These are phyloP conservation scores for Paratilapia polleni DNA, from an alignment of 2,113 vertebrate species.

Conservation along the genomic window DNA sequence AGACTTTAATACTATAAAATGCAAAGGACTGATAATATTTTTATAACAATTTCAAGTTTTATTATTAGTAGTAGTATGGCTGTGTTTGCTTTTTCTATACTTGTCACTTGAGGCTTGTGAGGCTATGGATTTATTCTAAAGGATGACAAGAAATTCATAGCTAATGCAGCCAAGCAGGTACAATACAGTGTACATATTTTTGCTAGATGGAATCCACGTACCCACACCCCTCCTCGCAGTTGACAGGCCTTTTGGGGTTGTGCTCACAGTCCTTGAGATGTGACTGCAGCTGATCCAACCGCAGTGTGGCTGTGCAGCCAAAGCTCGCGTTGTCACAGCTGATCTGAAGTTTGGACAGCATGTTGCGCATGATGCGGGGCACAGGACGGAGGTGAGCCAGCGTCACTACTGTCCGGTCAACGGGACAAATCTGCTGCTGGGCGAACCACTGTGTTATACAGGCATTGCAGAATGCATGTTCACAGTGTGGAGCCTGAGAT, in stretches of 20 bases:
- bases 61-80: neutral
- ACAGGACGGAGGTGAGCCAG: conserved; percentile 96
- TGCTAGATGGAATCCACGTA: conserved; percentile 64
- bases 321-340: conserved; percentile 95
- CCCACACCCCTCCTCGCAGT: conserved; percentile 97
- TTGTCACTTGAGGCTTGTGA: neutral
- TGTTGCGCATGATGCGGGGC: conserved; percentile 99
- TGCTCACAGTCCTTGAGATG: conserved; percentile 98
- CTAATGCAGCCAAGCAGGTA: neutral
- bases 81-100: neutral
- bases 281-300: conserved; percentile 95
- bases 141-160: neutral
- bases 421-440: conserved; percentile 98
- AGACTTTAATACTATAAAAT: neutral
- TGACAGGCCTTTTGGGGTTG: conserved; percentile 96
- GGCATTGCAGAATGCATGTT: conserved; percentile 99
- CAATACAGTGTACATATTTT: neutral
- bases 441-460: conserved; percentile 99
- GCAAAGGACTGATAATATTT: neutral
- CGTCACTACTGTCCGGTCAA: conserved; percentile 97
- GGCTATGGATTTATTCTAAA: neutral
- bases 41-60: neutral
- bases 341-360: conserved; percentile 98
- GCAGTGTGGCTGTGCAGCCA: conserved; percentile 91
- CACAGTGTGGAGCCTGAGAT: conserved; percentile 93